Evolutionary conservation across 2,888 invertebrate genomes (phyloP), one percentile per base, ranked within the genome.

Genomic region (Polietes domitor): DNA sequence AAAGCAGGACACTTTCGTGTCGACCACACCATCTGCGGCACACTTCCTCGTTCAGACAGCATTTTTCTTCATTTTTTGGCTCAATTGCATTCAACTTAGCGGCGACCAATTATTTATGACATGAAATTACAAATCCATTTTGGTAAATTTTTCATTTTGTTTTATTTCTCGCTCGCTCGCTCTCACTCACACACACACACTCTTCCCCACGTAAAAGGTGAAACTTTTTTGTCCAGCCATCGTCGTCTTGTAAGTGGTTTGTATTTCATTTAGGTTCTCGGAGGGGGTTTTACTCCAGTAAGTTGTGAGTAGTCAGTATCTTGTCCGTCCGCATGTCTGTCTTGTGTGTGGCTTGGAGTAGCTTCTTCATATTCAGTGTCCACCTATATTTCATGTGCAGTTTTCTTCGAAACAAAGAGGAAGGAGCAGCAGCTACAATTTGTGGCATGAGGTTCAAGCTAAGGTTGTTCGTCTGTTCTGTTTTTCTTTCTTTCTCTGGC

Each of bases 91-190:
- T 85, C 71, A 85, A 89, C 89, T 91, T 89, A 91, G 89, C 87
- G 89, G 43, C 19, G 68, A 87, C 91, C 90, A 90, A 91, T 90
- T 91, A 91, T 91, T 90, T 91, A 91, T 90, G 91, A 91, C 91
- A 89, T 90, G 89, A 91, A 90, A 91, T 90, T 90, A 90, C 90
- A 90, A 90, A 91, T 90, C 91, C 91, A 90, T 90, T 90, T 91
- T 90, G 91, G 88, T 89, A 88, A 90, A 90, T 91, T 90, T 91
- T 90, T 91, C 90, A 90, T 87, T 87, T 86, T 77, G 87, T 87
- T 80, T 78, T 43, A 68, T 37, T 41, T 24, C 12, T 21, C 15
- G 1, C 10, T 17, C 32, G 3, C 10, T 41, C 15, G 65, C 63
- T 43, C 17, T n/a, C n/a, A n/a, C n/a, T n/a, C n/a, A n/a, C n/a